Evolutionary conservation across 2,888 invertebrate species (phyloP), one percentile per base, ranked within the genome.

Genomic region (Amblyteles armatorius): DNA sequence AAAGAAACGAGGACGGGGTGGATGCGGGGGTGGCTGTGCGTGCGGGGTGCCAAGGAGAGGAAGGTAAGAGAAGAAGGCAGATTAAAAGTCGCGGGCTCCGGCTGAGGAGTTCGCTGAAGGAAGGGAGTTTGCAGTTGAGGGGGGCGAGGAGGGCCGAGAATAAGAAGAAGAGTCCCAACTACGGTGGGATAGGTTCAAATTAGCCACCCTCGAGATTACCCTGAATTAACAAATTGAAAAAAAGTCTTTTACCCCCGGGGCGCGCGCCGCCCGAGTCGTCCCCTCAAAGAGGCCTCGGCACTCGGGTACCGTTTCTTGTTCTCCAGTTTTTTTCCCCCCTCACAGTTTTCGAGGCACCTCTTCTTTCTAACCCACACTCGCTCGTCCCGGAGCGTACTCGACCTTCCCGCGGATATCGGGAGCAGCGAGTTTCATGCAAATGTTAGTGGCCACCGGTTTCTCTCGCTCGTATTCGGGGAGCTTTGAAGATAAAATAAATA

Each of bases 151-250:
- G 60, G 57, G 80, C 77, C 55, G 67, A 72, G 77, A 80, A 73
- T 67, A 68, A 50, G 79, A 48, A 67, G 81, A 60, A 63, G 73
- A 68, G 80, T 7, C 50, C 16, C 33, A 22, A 55, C 52, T 57
- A 29, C 44, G 71, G 48, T 19, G 79, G 67, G 88, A 80, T 81
- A 85, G 86, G 86, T 90, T 86, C 90, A 90, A 93, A 93, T 93
- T 93, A 93, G 92, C 92, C 90, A 89, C 90, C 91, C 91, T 91
- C 88, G 89, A 89, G 90, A 93, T 93, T 92, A 91, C 90, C 89
- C 88, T 90, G 92, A 92, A 92, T 93, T 92, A 92, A 93, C 91
- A 92, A 92, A 93, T 93, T 93, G 92, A 93, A 92, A 93, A 90
- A 92, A 91, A 89, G 88, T 89, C 87, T 86, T 87, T 87, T 82